These are phyloP conservation scores for Ischnura elegans DNA, from an alignment of 2,888 invertebrate species.

Conservation along the genomic window DNA sequence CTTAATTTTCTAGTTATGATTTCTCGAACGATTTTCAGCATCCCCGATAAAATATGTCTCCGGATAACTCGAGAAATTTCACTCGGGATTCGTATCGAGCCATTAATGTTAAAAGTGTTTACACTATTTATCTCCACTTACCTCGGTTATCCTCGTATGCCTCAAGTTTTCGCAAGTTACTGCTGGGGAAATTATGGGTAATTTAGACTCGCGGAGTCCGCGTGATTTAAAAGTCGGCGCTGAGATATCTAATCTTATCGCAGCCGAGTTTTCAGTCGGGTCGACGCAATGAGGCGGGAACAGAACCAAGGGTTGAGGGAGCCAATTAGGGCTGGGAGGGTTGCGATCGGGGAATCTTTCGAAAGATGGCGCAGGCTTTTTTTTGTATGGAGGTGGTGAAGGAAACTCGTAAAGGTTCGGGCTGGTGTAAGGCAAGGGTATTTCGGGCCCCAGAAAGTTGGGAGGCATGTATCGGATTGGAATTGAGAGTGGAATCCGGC, in stretches of 20 bases:
- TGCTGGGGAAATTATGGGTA: neutral
- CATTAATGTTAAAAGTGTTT: constrained; percentile 11
- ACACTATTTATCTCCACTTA: neutral
- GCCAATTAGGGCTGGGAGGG: neutral
- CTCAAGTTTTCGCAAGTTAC: constrained; percentile 22
- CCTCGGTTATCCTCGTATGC: neutral
- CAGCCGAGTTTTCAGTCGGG: constrained; percentile 2
- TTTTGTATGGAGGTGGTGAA: neutral
- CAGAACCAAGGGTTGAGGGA: constrained; percentile 27
- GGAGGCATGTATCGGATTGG: neutral
- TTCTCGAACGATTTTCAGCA: neutral
- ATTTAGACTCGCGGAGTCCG: constrained; percentile 27
- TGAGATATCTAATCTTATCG: constrained; percentile 46
- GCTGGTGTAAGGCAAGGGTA: neutral
- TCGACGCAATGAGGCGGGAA: neutral
- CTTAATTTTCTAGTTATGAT: neutral
- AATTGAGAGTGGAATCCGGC: neutral
- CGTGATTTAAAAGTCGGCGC: constrained; percentile 51
- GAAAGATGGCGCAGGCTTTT: no score
- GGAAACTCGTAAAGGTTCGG: no score
- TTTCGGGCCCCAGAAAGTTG: neutral
- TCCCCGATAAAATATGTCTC: neutral
- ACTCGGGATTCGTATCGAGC: neutral
- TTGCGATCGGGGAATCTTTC: neutral
- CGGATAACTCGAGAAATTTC: neutral